These are phyloP conservation scores for Cephus cinctus DNA, from an alignment of 1,140 invertebrate genomes.

Conservation along the genomic window DNA sequence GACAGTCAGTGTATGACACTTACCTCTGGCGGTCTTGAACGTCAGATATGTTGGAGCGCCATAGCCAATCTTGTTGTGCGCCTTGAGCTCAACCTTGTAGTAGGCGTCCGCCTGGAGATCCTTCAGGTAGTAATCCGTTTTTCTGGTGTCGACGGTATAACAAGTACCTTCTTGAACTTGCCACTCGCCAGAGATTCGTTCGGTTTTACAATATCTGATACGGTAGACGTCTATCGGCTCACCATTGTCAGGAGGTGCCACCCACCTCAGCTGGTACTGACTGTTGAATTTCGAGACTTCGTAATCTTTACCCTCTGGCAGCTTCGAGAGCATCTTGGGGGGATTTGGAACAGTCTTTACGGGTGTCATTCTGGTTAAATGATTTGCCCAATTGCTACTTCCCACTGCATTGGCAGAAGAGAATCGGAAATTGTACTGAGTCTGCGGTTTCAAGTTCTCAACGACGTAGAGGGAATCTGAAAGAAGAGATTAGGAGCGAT, in stretches of 20 bases:
- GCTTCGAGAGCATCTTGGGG: conserved; percentile 52
- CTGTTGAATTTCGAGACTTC: conserved; percentile 65
- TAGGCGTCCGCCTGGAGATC: conserved; percentile 71
- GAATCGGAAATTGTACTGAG: conserved; percentile 82
- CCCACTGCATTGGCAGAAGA: conserved; percentile 83
- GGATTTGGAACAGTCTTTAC: conserved; percentile 58
- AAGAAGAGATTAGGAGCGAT: conserved; percentile 12
- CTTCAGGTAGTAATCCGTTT: conserved; percentile 66
- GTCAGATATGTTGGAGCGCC: conserved; percentile 72
- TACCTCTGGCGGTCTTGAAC: conserved; percentile 83
- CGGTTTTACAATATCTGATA: conserved; percentile 72
- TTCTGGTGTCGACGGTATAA: conserved; percentile 58
- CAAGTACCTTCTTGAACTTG: conserved; percentile 61
- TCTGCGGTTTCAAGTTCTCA: conserved; percentile 76
- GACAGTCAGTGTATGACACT: conserved; percentile 54
- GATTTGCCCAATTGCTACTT: conserved; percentile 67
- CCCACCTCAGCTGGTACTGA: conserved; percentile 80
- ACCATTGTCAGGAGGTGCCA: conserved; percentile 81
- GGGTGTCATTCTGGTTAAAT: conserved; percentile 59
- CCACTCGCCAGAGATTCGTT: conserved; percentile 65
- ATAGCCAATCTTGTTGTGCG: conserved; percentile 81
- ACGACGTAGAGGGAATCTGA: conserved; percentile 71
- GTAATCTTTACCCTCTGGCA: conserved; percentile 30
- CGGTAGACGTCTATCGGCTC: conserved; percentile 82
- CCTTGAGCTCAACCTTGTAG: conserved; percentile 80